A percentile compares a stretch with the other conserved stretches of the same genome.
These are phyloP conservation scores for Callithrix jacchus DNA, from an alignment of 2,113 vertebrate genomes.

Conservation along the genomic window DNA sequence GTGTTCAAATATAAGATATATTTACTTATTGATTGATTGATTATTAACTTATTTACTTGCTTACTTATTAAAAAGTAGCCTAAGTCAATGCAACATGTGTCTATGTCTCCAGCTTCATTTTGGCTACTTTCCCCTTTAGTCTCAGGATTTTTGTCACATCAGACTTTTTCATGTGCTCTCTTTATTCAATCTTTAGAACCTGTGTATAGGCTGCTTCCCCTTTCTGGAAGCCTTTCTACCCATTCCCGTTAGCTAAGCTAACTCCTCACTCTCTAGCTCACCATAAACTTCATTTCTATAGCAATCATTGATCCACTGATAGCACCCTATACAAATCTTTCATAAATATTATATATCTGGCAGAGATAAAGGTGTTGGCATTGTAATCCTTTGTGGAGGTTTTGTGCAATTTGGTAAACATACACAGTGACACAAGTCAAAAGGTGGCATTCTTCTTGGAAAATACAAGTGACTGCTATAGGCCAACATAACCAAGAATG, in stretches of 20 bases:
- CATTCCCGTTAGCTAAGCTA: neutral
- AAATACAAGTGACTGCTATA: neutral
- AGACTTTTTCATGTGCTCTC: neutral
- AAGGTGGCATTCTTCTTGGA: neutral
- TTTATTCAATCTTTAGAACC: neutral
- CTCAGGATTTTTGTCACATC: neutral
- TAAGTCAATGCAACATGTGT: neutral
- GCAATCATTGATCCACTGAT: neutral
- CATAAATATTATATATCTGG: neutral
- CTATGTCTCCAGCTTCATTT: neutral
- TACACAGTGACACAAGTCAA: neutral
- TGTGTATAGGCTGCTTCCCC: neutral
- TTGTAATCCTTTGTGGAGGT: neutral
- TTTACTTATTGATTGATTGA: neutral
- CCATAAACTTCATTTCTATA: neutral
- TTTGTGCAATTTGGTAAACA: constrained; percentile 16
- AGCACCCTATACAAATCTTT: neutral
- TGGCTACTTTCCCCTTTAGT: neutral
- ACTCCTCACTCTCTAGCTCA: neutral
- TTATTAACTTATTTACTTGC: neutral
- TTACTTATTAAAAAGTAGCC: neutral
- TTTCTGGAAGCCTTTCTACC: neutral
- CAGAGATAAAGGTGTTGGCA: neutral
- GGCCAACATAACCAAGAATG: neutral
- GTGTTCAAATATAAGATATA: neutral